phyloP scores from a whole-genome alignment of 2,797 vertebrate species.

The Scarus forsteni region DNA sequence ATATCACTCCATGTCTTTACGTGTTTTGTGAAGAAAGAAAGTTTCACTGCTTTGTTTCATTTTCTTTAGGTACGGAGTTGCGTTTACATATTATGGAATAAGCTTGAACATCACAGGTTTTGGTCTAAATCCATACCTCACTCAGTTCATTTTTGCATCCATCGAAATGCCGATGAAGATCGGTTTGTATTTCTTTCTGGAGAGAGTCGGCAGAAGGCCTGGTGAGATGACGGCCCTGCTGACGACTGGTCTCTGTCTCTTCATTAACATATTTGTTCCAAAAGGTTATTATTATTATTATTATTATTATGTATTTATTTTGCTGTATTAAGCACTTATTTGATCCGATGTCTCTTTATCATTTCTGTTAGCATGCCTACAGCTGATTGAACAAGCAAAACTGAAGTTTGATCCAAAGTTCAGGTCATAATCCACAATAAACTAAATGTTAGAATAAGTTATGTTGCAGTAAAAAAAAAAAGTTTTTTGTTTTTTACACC shows the following conservation, averaged over 20 bases:
- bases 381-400: too few relatives aligned
- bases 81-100: constrained; percentile 91
- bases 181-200: constrained; percentile 80
- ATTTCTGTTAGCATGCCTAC: too few relatives aligned
- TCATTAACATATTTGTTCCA: constrained; percentile 81
- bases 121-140: constrained; percentile 88
- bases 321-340: neutral
- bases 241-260: constrained; percentile 72
- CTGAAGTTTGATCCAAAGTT: too few relatives aligned
- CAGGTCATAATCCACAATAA: too few relatives aligned
- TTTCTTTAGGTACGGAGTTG: constrained; percentile 88
- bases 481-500: too few relatives aligned
- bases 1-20: neutral
- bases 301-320: neutral
- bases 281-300: constrained; percentile 63
- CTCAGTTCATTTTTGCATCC: constrained; percentile 86
- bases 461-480: too few relatives aligned
- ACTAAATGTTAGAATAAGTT: too few relatives aligned
- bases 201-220: constrained; percentile 80
- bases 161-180: constrained; percentile 91
- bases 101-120: constrained; percentile 89
- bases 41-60: neutral
- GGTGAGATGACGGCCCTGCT: constrained; percentile 79
- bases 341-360: too few relatives aligned
- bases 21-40: neutral